Base-by-base conservation (phyloP, 2,888 invertebrate genomes). In the Cataglyphis altisquamis region DNA sequence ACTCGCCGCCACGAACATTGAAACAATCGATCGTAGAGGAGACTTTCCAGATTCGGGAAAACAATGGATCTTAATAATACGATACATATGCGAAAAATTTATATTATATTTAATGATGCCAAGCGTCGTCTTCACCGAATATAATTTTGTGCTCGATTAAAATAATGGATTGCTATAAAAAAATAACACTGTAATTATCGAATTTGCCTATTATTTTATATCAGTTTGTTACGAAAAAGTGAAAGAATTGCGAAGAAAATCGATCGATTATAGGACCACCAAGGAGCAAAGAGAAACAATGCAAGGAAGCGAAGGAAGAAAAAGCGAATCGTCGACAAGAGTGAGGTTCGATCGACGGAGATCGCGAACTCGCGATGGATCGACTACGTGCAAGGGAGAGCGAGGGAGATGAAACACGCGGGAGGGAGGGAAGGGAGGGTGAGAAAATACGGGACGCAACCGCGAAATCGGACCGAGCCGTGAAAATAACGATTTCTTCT, bases 401-500 rank as follows among this genome's bases (percentile, higher is more conserved):
- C 36, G 67, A 81, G 72, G 84, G 55, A 45, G 64, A 83, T 72
- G 29, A 55, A 29, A 52, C 39, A 29, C 1, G 25, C 1, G 25
- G 25, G 25, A 1, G 36, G 48, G 39, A 18, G 82, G 82, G 84
- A 74, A 57, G 64, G 21, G 15, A 12, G 64, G 6, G 63, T 6
- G 83, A 84, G 85, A 81, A 85, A 88, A 87, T 85, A 85, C 89
- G 90, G 90, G 92, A 91, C 89, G 91, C 80, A 89, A 92, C 91
- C 93, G 93, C 92, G 91, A 93, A 94, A 94, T 94, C 91, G 88
- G 90, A 60, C 78, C 82, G 85, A 91, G 87, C 92, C 93, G 93
- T 94, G 93, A 94, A 94, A 93, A 93, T 93, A 93, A 93, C 92
- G 90, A 93, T 93, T 93, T 92, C 91, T 91, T 90, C 87, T 92